Conservation (phyloP, 2,797 vertebrate species). For the Glossophaga mutica region DNA sequence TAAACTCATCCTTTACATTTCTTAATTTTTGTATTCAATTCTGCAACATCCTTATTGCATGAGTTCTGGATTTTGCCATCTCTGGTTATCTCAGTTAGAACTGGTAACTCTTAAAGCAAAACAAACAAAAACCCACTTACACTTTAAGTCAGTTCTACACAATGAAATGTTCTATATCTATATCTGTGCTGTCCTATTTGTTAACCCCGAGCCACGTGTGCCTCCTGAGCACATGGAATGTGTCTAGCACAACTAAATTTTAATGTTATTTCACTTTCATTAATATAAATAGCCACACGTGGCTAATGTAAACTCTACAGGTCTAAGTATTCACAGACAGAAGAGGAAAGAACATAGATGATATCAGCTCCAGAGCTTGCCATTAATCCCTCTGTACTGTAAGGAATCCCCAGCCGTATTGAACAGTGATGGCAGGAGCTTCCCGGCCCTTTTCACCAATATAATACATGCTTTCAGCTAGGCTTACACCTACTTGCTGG, state of each 20-base stretch:
- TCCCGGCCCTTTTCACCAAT: conserved; percentile 57
- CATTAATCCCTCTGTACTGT: conserved; percentile 32
- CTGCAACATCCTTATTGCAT: conserved; percentile 55
- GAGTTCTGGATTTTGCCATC: conserved; percentile 43
- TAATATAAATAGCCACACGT: background rate
- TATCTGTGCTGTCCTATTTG: background rate
- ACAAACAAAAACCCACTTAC: background rate
- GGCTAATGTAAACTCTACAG: background rate
- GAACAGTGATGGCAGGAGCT: conserved; percentile 41
- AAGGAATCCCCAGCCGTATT: conserved; percentile 57
- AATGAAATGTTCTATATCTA: background rate
- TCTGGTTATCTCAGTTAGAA: background rate
- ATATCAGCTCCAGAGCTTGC: conserved; percentile 40
- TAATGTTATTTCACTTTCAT: background rate
- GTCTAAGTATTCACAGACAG: background rate
- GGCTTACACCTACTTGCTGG: conserved; percentile 59
- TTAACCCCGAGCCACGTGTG: background rate
- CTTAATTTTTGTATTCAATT: conserved; percentile 44
- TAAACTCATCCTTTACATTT: background rate
- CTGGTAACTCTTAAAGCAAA: background rate
- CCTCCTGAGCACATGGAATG: background rate
- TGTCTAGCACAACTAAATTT: background rate
- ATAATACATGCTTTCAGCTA: background rate
- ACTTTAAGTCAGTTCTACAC: background rate
- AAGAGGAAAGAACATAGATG: conserved; percentile 12